Base-by-base conservation (phyloP, 2,797 vertebrate genomes). In the Hirundo rustica region DNA sequence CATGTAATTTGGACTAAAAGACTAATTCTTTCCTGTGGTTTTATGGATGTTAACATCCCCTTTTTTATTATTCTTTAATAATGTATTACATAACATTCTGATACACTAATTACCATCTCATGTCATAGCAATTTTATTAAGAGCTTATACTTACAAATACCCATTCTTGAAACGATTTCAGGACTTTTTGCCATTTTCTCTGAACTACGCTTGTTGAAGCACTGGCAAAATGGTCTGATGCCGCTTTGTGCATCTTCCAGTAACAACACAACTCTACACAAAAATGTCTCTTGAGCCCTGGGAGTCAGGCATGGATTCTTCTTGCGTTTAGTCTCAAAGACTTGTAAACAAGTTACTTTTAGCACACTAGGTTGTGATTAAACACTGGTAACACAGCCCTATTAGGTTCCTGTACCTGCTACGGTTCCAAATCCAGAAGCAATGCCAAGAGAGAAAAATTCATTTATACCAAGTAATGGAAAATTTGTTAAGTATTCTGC, bases 261-360 rank as follows among this genome's bases (percentile, higher is more conserved):
- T 55, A 87, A 91, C 67, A 95, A 93, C 77, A 75, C 9, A 8
- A 36, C 77, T 93, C 93, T 72, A 76, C 77, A 77, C 57, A 80
- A 82, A 71, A 54, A 44, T 60, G 66, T 83, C 86, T 91, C 10
- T 0, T 3, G 6, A 95, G 78, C 75, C 64, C 65, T 20, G 65
- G 22, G 58, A 87, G 81, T 58, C 92, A 93, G 88, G 85, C 88
- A 94, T 36, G 95, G 95, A 97, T 96, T 97, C 95, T 95, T 85
- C 96, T 96, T 96, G 95, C 47, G 40, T 93, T 96, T 94, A 96
- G 92, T 96, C 90, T 90, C 89, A 90, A 92, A 68, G 74, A 93
- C 67, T 95, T 97, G 96, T 95, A 97, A 97, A 97, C 96, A 95
- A 89, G 83, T 85, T 93, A 94, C 80, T 93, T 95, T 94, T 95